These are phyloP conservation scores for Sciurus vulgaris DNA, from an alignment of 2,797 vertebrate species.

Conservation along the genomic window DNA sequence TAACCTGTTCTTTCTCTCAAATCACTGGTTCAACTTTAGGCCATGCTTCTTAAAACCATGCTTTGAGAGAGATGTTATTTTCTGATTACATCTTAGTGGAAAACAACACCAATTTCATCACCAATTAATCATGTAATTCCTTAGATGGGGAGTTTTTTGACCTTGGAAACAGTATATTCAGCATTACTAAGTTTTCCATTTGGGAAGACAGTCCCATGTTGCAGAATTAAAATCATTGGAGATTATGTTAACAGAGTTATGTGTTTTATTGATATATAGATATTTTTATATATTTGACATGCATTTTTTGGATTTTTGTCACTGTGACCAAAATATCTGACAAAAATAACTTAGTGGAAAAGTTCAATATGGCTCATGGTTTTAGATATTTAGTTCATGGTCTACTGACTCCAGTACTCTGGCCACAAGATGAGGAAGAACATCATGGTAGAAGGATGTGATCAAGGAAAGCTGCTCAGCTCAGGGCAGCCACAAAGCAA, in stretches of 20 bases:
- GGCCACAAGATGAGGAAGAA: too few relatives aligned
- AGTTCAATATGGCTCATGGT: too few relatives aligned
- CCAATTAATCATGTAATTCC: neutral
- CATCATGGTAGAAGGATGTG: too few relatives aligned
- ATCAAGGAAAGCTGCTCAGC: too few relatives aligned
- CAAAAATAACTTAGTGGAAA: too few relatives aligned
- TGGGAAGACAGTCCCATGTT: neutral
- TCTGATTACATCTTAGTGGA: slow-evolving; percentile 55
- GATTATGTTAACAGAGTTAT: neutral
- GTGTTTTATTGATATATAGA: neutral
- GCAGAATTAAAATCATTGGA: neutral
- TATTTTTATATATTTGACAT: neutral
- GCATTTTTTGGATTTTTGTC: too few relatives aligned
- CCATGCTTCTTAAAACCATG: neutral
- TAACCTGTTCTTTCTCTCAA: neutral
- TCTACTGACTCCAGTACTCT: too few relatives aligned
- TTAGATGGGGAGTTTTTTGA: neutral
- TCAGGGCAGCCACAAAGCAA: too few relatives aligned
- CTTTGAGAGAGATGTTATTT: slow-evolving; percentile 10
- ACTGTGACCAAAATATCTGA: too few relatives aligned
- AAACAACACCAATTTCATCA: neutral
- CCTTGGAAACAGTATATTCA: neutral
- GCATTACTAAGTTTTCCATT: neutral
- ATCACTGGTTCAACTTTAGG: slow-evolving; percentile 44
- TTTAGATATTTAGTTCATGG: too few relatives aligned